Percentiles rank a stretch among this genome's conserved stretches.
Evolutionary conservation across 1,140 invertebrate genomes (phyloP).

Genomic region (Drosophila prosaltans): DNA sequence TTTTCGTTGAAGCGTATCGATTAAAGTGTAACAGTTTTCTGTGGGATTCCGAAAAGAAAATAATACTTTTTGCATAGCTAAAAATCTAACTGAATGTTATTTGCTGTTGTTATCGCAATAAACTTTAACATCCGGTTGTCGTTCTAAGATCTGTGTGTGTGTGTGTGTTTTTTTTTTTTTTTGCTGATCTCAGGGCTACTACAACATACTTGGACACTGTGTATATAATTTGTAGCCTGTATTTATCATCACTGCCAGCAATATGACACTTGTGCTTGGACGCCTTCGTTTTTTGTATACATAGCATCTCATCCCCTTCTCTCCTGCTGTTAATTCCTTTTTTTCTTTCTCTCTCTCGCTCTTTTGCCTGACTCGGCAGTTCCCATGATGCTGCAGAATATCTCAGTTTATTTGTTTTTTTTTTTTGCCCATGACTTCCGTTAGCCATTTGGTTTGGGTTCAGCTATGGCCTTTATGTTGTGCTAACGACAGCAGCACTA

Average conservation of each 20-base stretch:
- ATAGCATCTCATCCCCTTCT: background rate
- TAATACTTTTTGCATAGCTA: constrained; percentile 52
- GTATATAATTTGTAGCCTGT: constrained; percentile 73
- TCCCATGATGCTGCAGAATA: constrained; percentile 80
- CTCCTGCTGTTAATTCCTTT: constrained; percentile 28
- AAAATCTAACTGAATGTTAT: constrained; percentile 34
- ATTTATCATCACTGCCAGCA: constrained; percentile 64
- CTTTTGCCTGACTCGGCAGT: constrained; percentile 70
- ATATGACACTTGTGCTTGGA: constrained; percentile 78
- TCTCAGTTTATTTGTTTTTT: constrained; percentile 68
- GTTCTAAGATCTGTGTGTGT: constrained; percentile 61
- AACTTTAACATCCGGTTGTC: constrained; percentile 78
- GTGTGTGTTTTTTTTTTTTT: constrained; percentile 50
- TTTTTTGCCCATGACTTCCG: constrained; percentile 75
- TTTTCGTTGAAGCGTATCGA: constrained; percentile 76
- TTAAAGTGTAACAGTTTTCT: constrained; percentile 61
- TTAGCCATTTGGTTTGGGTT: constrained; percentile 61
- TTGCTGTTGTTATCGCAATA: constrained; percentile 45
- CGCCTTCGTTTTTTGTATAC: constrained; percentile 28
- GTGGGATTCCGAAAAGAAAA: constrained; percentile 44
- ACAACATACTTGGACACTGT: constrained; percentile 41
- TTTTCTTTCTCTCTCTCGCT: constrained; percentile 9
- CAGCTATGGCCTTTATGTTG: constrained; percentile 43
- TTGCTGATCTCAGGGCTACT: constrained; percentile 69
- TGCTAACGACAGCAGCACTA: constrained; percentile 55